Conservation (phyloP, 2,888 invertebrate species). For the Melanophora roralis region DNA sequence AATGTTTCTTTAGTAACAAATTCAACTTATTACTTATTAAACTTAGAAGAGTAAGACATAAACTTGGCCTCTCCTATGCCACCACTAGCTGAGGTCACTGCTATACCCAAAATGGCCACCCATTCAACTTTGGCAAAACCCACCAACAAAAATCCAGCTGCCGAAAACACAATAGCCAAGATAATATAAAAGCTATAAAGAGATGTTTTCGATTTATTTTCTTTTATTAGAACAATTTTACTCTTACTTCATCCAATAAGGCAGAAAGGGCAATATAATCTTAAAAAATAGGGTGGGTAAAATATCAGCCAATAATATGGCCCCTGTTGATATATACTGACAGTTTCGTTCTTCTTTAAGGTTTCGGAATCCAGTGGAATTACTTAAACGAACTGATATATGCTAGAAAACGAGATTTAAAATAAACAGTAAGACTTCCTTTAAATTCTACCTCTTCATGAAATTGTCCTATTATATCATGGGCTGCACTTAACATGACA, state of each 20-base stretch:
- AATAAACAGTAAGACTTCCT: neutral
- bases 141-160: constrained; percentile 83
- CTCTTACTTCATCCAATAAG: constrained; percentile 82
- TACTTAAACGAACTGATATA: constrained; percentile 10
- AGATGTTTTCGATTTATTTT: neutral
- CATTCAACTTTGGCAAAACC: constrained; percentile 80
- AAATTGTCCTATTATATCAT: constrained; percentile 81
- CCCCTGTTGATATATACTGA: constrained; percentile 84
- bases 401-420: constrained; percentile 54
- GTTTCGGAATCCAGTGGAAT: neutral
- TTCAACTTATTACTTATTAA: constrained; percentile 79
- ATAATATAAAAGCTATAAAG: constrained; percentile 79
- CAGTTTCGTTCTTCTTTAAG: constrained; percentile 76
- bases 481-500: constrained; percentile 90
- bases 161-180: constrained; percentile 80
- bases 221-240: neutral
- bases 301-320: constrained; percentile 88
- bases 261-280: constrained; percentile 83
- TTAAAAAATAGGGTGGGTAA: constrained; percentile 85
- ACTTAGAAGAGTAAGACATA: constrained; percentile 84
- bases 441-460: constrained; percentile 68
- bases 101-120: constrained; percentile 84
- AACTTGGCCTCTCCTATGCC: constrained; percentile 90
- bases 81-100: constrained; percentile 84
- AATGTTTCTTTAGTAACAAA: neutral